Evolutionary conservation across 2,113 vertebrate species (phyloP), one percentile per base, ranked within the genome.

Genomic region (Takifugu flavidus): DNA sequence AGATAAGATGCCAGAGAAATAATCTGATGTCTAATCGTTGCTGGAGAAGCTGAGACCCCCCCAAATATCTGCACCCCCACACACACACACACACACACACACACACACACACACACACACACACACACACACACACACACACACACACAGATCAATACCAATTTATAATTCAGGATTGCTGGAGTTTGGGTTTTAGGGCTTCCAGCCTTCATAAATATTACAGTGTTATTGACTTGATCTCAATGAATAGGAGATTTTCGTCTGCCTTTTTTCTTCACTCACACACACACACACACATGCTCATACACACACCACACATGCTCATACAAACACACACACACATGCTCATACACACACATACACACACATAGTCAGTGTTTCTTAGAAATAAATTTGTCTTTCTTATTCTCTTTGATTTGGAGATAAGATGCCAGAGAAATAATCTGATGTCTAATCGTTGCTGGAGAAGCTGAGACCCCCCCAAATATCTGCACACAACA

Each of bases 201-300:
- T 90, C 86, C 90, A 90, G 87, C 84, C 87, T 89, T 91, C 87
- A 91, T 92, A 89, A 92, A 92, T 92, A 91, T 91, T 92, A 89
- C 86, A 92, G 86, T 87, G 83, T 84, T 91, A 92, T 92, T 91
- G 91, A 92, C 90, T 86, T 82, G 86, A 88, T 89, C 86, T 88
- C 86, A 88, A 90, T 90, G 89, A 91, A 90, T 90, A 90, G 85
- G 88, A 90, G 87, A 89, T 88, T 89, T 87, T 83, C 86, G 78
- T 83, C 80, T 78, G 80, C 75, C 79, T 58, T 59, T 67, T 53
- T 53, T 53, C 13, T 13, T 27, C 5, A 11, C 3, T 5, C 49
- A 49, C 49, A 31, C 27, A 11, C 10, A 5, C 39, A 44, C 14
- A 13, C 39, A 14, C 20, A 29, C 13, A 28, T 26, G 13, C 27